Evolutionary conservation across 2,888 invertebrate genomes (phyloP).

Genomic region (Cantharis lateralis): DNA sequence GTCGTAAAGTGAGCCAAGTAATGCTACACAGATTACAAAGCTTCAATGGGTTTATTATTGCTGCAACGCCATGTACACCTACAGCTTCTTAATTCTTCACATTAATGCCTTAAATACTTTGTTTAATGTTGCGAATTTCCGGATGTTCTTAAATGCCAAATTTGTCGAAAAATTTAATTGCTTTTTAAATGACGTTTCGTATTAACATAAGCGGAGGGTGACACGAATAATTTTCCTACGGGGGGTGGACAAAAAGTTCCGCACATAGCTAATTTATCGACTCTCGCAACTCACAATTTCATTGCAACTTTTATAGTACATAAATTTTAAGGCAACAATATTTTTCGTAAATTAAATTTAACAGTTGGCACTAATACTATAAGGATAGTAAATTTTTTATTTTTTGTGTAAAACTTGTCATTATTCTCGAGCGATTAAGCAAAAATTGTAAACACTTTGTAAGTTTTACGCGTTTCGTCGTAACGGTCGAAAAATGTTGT

Average conservation of each 20-base stretch:
- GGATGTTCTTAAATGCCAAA: background rate
- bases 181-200: background rate
- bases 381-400: background rate
- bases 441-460: background rate
- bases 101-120: conserved; percentile 35
- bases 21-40: conserved; percentile 42
- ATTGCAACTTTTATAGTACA: background rate
- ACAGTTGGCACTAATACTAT: background rate
- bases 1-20: conserved; percentile 45
- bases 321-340: background rate
- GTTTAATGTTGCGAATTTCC: conserved; percentile 26
- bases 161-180: background rate
- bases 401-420: background rate
- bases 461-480: background rate
- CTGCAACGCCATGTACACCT: conserved; percentile 34
- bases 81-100: conserved; percentile 34
- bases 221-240: background rate
- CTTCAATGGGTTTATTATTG: conserved; percentile 46
- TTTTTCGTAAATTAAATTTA: background rate
- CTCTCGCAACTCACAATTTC: background rate
- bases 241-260: background rate
- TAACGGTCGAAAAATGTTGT: background rate
- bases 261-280: background rate
- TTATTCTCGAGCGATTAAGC: background rate
- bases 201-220: background rate